phyloP scores from a whole-genome alignment of 2,888 invertebrate genomes.

The Agonopterix subpropinquella region DNA sequence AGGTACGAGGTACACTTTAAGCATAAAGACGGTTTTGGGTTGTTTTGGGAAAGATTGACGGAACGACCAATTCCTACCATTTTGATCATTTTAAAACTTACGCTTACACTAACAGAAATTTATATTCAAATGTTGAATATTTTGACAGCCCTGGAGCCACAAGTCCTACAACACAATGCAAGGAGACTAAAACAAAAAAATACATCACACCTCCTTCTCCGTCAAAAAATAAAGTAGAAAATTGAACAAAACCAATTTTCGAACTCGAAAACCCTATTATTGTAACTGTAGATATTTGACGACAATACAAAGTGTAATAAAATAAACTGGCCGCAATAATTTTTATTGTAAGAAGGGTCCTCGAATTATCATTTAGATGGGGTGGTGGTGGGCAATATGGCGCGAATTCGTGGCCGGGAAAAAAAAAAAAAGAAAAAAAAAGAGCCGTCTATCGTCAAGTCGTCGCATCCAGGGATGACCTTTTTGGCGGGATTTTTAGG shows the following conservation, averaged over 20 bases:
- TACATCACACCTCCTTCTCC: background rate
- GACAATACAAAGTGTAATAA: conserved; percentile 72
- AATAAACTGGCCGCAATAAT: conserved; percentile 73
- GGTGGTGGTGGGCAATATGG: conserved; percentile 65
- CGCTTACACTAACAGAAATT: no score
- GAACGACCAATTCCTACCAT: no score
- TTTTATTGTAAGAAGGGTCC: conserved; percentile 70
- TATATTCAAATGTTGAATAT: no score
- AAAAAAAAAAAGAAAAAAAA: conserved; percentile 22
- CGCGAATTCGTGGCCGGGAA: conserved; percentile 50
- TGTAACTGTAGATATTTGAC: conserved; percentile 44
- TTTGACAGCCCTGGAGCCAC: no score
- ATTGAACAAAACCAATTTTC: background rate
- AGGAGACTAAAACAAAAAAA: no score
- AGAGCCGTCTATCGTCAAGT: background rate
- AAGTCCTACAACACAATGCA: no score
- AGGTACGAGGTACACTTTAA: no score
- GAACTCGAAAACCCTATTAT: conserved; percentile 9
- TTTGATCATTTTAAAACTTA: no score
- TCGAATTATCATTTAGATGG: conserved; percentile 74
- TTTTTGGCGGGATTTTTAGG: conserved; percentile 34
- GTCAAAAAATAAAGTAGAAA: background rate
- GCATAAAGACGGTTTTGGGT: no score
- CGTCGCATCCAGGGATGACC: conserved; percentile 34
- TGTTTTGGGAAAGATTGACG: no score